Evolutionary conservation across 2,797 vertebrate species (phyloP).

Genomic region (Oreochromis mossambicus): DNA sequence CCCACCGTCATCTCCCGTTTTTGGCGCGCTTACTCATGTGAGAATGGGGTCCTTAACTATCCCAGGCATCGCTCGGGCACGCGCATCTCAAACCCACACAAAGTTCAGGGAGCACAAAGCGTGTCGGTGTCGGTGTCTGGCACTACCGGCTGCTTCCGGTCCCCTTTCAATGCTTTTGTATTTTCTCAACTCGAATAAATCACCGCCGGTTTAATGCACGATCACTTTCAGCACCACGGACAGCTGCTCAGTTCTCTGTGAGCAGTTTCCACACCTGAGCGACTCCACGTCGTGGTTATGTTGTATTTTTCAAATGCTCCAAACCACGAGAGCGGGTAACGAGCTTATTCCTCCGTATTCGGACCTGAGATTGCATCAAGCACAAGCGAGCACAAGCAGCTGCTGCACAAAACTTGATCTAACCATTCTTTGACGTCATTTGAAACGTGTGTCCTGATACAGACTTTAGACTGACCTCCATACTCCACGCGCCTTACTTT

Average conservation of each 20-base stretch:
- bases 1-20: conserved; percentile 22
- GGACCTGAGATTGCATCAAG: not conserved
- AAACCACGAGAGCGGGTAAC: not conserved
- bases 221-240: conserved; percentile 60
- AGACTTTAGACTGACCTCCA: not conserved
- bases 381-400: not conserved
- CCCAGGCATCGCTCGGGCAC: not conserved
- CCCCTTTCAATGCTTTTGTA: not conserved
- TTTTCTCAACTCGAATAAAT: not conserved
- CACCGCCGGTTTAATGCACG: not conserved
- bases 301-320: not conserved
- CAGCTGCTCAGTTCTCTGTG: conserved; percentile 19
- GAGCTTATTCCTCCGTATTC: not conserved
- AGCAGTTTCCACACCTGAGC: not conserved
- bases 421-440: not conserved
- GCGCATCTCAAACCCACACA: not conserved
- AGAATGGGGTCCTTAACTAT: conserved; percentile 43
- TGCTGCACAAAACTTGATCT: not conserved
- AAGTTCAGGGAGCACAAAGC: not conserved
- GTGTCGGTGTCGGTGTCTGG: not conserved
- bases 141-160: not conserved
- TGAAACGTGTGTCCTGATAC: not conserved
- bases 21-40: conserved; percentile 61
- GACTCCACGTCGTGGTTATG: not conserved
- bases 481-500: not conserved